Conservation (phyloP, 1,140 invertebrate genomes). For the Danaus plexippus region DNA sequence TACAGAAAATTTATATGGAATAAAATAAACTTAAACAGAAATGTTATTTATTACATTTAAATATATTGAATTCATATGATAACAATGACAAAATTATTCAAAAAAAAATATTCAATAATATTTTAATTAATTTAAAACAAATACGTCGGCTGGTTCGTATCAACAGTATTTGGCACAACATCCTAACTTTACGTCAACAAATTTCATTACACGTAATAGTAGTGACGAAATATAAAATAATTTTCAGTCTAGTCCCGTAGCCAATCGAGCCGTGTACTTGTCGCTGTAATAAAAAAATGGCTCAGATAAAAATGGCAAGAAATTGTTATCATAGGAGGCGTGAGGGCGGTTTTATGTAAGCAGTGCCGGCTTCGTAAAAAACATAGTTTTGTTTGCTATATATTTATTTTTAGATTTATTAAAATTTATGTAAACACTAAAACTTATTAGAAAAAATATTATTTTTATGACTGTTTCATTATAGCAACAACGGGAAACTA, state of each 20-base stretch:
- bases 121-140: conserved; percentile 3
- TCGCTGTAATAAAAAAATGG: conserved; percentile 47
- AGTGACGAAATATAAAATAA: conserved; percentile 33
- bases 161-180: conserved; percentile 13
- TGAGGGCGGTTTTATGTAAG: conserved; percentile 29
- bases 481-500: too few species aligned
- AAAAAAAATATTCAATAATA: background rate
- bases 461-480: too few species aligned
- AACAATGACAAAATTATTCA: conserved; percentile 1
- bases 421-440: background rate
- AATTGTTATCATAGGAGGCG: conserved; percentile 53
- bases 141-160: conserved; percentile 4
- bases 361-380: background rate
- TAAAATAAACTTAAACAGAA: too few species aligned
- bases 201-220: conserved; percentile 25
- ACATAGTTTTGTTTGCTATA: too few species aligned
- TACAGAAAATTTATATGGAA: too few species aligned
- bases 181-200: conserved; percentile 15
- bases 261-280: conserved; percentile 39
- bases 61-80: conserved; percentile 1
- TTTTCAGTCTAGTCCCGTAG: conserved; percentile 26
- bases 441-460: too few species aligned
- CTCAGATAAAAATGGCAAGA: conserved; percentile 43
- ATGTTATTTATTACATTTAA: background rate
- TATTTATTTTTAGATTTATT: background rate